Evolutionary conservation across 1,140 invertebrate species (phyloP).

Genomic region (Eueides isabella): DNA sequence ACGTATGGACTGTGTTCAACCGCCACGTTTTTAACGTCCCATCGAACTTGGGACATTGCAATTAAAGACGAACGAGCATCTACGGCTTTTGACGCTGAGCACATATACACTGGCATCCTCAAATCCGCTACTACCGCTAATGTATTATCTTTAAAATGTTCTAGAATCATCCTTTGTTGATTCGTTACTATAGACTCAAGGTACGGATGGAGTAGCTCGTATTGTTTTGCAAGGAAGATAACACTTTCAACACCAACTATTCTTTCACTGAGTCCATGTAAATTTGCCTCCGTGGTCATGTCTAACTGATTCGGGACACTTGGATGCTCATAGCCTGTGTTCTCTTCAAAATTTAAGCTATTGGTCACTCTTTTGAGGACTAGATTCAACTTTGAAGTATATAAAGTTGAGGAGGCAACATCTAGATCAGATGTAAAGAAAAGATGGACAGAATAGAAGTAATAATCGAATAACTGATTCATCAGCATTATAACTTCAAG

Average conservation of each 20-base stretch:
- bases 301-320: constrained; percentile 88
- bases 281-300: constrained; percentile 86
- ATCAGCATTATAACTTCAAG: constrained; percentile 95
- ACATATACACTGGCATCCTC: constrained; percentile 92
- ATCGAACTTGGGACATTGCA: constrained; percentile 96
- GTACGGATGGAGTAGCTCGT: constrained; percentile 91
- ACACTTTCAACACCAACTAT: constrained; percentile 96
- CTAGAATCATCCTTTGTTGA: constrained; percentile 85
- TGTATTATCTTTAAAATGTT: constrained; percentile 91
- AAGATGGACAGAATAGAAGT: constrained; percentile 94
- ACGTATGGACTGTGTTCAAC: constrained; percentile 97
- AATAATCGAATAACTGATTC: constrained; percentile 97
- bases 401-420: constrained; percentile 82
- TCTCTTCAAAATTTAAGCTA: constrained; percentile 77
- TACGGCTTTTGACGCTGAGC: constrained; percentile 90
- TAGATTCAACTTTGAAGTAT: constrained; percentile 86
- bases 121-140: constrained; percentile 88
- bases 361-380: constrained; percentile 90
- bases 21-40: constrained; percentile 98
- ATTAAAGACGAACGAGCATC: constrained; percentile 90
- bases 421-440: constrained; percentile 88
- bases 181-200: constrained; percentile 88
- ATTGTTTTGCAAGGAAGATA: constrained; percentile 94
- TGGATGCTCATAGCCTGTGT: constrained; percentile 77
- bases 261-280: constrained; percentile 92